Evolutionary conservation across 2,113 vertebrate species (phyloP), one percentile per base, ranked within the genome.

Genomic region (Xiphorhynchus elegans): DNA sequence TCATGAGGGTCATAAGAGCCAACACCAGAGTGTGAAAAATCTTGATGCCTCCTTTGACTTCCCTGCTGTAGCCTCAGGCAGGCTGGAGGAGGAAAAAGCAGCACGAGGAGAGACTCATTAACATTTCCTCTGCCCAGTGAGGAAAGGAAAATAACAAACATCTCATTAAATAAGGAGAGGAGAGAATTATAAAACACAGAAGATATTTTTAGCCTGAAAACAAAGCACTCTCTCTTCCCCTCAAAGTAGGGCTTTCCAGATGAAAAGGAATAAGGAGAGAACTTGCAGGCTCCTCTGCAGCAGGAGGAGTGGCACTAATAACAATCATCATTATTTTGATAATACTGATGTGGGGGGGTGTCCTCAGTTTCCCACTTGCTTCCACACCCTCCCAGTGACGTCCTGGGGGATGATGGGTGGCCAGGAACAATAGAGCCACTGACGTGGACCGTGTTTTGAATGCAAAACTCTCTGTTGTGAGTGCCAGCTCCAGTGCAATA

Each of bases 181-280:
- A 55, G 60, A 94, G 64, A n/a, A 33, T 73, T 55, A 8, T 42
- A 58, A 63, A 95, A 60, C 17, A 2, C 8, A 2, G 73, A 42
- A 87, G 53, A 13, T 91, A 95, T 91, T 94, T 96, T 91, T 91
- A 91, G 73, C 12, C 2, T 5, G 56, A 21, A 95, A 94, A 87
- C 79, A 75, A 94, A 94, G 37, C 75, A 1, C 21, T 87, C 39
- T 15, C 13, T 86, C 79, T 73, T 90, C 72, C 52, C 37, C 10
- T 37, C 80, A 13, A 88, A 89, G 80, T 28, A 84, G 19, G 52
- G 33, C 59, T 96, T 64, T 82, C 82, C 87, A 91, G 63, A 70
- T 55, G 29, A 68, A 77, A 68, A 80, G 59, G 24, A 40, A 56
- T 26, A 55, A 4, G 3, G 59, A 47, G 31, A 75, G 60, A 50